Evolutionary conservation across 2,888 invertebrate species (phyloP).

Genomic region (Lepidocyrtinus sp.): DNA sequence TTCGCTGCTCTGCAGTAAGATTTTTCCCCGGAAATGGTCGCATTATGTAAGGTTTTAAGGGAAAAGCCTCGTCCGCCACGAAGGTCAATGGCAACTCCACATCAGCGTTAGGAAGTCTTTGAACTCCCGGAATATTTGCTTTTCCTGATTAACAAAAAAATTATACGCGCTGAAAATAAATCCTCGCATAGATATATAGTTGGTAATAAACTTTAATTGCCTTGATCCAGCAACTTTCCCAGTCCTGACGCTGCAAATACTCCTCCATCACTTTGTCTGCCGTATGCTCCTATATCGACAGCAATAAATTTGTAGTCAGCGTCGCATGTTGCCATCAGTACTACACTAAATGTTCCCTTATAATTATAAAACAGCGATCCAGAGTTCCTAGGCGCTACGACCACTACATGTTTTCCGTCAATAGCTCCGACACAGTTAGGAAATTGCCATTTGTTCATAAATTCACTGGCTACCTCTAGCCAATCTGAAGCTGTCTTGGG

Average conservation of each 20-base stretch:
- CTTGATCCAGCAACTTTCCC: constrained; percentile 27
- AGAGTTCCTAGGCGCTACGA: constrained; percentile 16
- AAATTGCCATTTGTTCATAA: constrained; percentile 22
- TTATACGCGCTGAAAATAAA: background rate
- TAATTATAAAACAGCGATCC: constrained; percentile 60
- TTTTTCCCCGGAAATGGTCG: constrained; percentile 50
- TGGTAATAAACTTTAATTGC: background rate
- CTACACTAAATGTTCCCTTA: constrained; percentile 53
- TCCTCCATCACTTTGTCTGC: constrained; percentile 43
- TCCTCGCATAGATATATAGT: background rate
- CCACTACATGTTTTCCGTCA: constrained; percentile 42
- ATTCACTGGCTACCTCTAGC: constrained; percentile 10
- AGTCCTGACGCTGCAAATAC: constrained; percentile 25
- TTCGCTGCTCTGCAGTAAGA: constrained; percentile 11
- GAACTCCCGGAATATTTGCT: constrained; percentile 6
- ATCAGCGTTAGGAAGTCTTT: constrained; percentile 13
- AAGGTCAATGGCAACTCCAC: constrained; percentile 34
- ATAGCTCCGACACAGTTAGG: constrained; percentile 47
- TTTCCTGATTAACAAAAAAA: background rate
- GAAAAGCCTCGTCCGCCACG: constrained; percentile 62
- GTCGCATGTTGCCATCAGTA: constrained; percentile 43
- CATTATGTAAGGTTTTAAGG: constrained; percentile 50
- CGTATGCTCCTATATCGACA: constrained; percentile 37
- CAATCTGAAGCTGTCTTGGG: too few relatives aligned
- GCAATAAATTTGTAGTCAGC: constrained; percentile 40